Percentiles rank a stretch among this genome's conserved stretches.
Evolutionary conservation across 2,797 vertebrate genomes (phyloP).

Genomic region (Argentina silus): DNA sequence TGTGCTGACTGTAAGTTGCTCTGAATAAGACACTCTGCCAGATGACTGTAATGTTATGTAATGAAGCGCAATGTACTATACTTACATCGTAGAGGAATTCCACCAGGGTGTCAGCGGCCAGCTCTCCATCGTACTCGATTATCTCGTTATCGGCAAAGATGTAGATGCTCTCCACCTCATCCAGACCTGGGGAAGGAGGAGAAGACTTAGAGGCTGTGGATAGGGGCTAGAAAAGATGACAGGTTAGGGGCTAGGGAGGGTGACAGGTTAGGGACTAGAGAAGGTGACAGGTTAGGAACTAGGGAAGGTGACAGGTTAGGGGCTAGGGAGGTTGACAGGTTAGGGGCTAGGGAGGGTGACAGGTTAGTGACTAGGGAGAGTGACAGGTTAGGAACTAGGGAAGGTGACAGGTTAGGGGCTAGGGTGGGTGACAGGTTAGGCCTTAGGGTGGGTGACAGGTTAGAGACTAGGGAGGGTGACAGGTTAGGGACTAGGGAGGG

Average conservation of each 20-base stretch:
- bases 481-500: too few species aligned
- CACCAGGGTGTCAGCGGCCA: slow-evolving; percentile 89
- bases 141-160: slow-evolving; percentile 90
- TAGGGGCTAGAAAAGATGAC: not conserved
- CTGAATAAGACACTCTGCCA: not conserved
- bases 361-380: not conserved
- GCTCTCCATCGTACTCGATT: slow-evolving; percentile 90
- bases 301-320: not conserved
- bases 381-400: not conserved
- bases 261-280: not conserved
- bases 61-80: not conserved
- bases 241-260: not conserved
- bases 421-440: not conserved
- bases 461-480: not conserved
- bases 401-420: not conserved
- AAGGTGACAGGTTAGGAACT: not conserved
- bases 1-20: too few species aligned
- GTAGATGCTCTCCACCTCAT: slow-evolving; percentile 90
- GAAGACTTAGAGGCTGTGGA: not conserved
- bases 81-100: slow-evolving; percentile 93
- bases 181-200: slow-evolving; percentile 76
- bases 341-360: not conserved
- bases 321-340: not conserved
- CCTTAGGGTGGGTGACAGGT: not conserved
- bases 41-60: not conserved